Conservation (phyloP, 2,888 invertebrate genomes). For the Cryptops parisi region DNA sequence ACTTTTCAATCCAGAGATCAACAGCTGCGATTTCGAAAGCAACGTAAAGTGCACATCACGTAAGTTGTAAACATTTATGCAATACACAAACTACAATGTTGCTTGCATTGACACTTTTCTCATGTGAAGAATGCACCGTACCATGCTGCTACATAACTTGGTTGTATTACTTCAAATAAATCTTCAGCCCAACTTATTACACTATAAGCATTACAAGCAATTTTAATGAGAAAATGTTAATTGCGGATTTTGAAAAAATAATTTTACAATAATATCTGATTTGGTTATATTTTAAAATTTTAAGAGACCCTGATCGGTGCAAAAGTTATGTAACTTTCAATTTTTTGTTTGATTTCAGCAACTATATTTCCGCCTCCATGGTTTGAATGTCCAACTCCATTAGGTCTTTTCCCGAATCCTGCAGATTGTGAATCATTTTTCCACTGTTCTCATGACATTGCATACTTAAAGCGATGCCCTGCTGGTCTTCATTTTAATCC, state of each 20-base stretch:
- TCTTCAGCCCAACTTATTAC: too few relatives aligned
- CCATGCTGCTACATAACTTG: too few relatives aligned
- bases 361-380: not conserved
- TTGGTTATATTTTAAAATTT: too few relatives aligned
- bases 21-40: slow-evolving; percentile 15
- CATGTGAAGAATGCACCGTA: too few relatives aligned
- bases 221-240: too few relatives aligned
- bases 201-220: too few relatives aligned
- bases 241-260: too few relatives aligned
- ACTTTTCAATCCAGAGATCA: slow-evolving; percentile 14
- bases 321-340: not conserved
- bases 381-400: not conserved
- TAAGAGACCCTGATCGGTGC: not conserved
- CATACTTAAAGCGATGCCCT: slow-evolving; percentile 17
- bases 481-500: slow-evolving; percentile 17
- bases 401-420: slow-evolving; percentile 18
- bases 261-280: too few relatives aligned
- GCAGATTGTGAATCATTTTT: slow-evolving; percentile 16
- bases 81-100: too few relatives aligned
- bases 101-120: too few relatives aligned
- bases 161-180: too few relatives aligned
- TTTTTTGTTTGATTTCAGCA: slow-evolving; percentile 7
- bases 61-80: not conserved
- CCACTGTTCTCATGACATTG: slow-evolving; percentile 16
- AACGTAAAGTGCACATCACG: slow-evolving; percentile 13